phyloP scores from a whole-genome alignment of 2,113 vertebrate species.

The Alethe castanea region DNA sequence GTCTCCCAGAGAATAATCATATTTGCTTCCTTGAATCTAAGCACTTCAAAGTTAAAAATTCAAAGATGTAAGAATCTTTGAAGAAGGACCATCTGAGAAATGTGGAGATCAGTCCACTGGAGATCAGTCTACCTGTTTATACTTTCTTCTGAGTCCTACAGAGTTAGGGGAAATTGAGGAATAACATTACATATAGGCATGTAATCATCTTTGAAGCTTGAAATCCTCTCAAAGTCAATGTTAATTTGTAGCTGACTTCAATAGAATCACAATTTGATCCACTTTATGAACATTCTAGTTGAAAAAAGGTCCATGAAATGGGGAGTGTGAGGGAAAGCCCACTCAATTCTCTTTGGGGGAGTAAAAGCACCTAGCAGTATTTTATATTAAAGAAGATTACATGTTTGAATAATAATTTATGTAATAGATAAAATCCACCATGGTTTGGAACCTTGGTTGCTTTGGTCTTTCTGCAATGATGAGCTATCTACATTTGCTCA shows the following conservation, averaged over 20 bases:
- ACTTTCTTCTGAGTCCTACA: background rate
- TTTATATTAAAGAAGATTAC: background rate
- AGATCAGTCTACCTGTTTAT: background rate
- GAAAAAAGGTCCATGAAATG: background rate
- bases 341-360: accelerated
- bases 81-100: background rate
- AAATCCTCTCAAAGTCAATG: background rate
- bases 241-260: background rate
- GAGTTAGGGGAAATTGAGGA: background rate
- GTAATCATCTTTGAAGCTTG: background rate
- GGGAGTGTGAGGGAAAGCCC: background rate
- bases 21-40: background rate
- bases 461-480: background rate
- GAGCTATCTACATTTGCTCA: background rate
- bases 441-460: background rate
- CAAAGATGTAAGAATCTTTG: background rate
- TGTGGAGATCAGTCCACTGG: background rate
- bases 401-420: background rate
- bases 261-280: background rate
- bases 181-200: background rate
- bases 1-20: background rate
- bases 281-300: background rate
- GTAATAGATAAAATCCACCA: background rate
- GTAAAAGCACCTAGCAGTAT: background rate
- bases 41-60: conserved; percentile 45